These are phyloP conservation scores for Drosophila bocki DNA, from an alignment of 1,140 invertebrate species.

Conservation along the genomic window DNA sequence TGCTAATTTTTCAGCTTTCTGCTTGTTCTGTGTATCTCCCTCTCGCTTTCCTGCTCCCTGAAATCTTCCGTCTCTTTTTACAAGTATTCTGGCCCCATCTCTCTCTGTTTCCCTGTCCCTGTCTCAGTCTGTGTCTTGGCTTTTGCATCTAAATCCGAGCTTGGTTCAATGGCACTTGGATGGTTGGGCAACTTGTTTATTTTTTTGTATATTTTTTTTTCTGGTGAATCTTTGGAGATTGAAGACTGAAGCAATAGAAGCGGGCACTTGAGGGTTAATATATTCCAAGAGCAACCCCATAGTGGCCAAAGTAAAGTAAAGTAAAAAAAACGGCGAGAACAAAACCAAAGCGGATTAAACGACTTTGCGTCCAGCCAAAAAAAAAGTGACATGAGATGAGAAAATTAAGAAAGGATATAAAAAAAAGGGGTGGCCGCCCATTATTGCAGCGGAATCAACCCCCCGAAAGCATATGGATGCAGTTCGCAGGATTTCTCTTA, in stretches of 20 bases:
- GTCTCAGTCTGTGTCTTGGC: not conserved
- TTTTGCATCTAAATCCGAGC: slow-evolving; percentile 17
- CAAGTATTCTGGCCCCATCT: slow-evolving; percentile 2
- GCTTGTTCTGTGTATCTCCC: slow-evolving; percentile 13
- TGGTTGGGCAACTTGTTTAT: slow-evolving; percentile 30
- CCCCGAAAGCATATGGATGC: slow-evolving; percentile 35
- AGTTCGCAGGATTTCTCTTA: slow-evolving; percentile 19
- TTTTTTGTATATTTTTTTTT: not conserved
- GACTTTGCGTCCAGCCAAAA: slow-evolving; percentile 20
- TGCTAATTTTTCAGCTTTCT: slow-evolving; percentile 56
- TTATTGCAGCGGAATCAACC: slow-evolving; percentile 18
- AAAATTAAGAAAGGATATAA: slow-evolving; percentile 11
- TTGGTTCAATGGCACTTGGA: slow-evolving; percentile 54
- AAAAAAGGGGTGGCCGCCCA: slow-evolving; percentile 15
- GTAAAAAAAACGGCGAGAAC: not conserved
- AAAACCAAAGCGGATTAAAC: slow-evolving; percentile 51
- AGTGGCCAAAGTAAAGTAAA: not conserved
- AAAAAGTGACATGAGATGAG: slow-evolving; percentile 5
- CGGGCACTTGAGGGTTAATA: slow-evolving; percentile 37
- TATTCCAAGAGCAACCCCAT: slow-evolving; percentile 21
- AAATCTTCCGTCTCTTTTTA: slow-evolving; percentile 5
- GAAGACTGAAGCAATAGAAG: slow-evolving; percentile 13
- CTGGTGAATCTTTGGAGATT: slow-evolving; percentile 22
- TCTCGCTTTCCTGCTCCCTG: not conserved
- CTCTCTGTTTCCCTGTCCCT: not conserved